phyloP scores from a whole-genome alignment of 2,113 vertebrate genomes.

The Sialia sialis region DNA sequence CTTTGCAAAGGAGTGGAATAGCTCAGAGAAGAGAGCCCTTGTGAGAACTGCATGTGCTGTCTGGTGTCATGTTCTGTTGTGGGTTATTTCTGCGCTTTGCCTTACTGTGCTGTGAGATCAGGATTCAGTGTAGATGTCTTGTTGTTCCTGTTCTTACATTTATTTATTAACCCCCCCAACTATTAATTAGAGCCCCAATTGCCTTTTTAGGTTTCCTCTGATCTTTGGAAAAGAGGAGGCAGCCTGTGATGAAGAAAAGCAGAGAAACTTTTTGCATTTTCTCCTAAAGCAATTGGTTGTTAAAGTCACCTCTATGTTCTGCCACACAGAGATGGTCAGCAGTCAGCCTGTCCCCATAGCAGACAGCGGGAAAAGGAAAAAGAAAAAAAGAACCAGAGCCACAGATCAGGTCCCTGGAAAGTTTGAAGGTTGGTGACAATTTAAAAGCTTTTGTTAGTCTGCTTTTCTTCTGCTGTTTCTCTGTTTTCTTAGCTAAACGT shows the following conservation, averaged over 20 bases:
- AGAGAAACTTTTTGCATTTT: not conserved
- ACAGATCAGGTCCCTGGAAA: constrained; percentile 82
- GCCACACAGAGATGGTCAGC: constrained; percentile 79
- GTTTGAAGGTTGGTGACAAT: constrained; percentile 83
- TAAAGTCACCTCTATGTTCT: constrained; percentile 37
- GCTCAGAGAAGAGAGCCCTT: not conserved
- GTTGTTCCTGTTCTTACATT: not conserved
- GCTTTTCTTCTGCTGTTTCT: not conserved
- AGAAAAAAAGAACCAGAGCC: constrained; percentile 88
- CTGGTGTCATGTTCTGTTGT: not conserved
- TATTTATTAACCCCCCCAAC: not conserved
- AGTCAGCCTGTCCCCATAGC: constrained; percentile 85
- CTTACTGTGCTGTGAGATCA: not conserved
- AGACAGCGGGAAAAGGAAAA: constrained; percentile 82
- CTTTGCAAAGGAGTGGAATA: not conserved
- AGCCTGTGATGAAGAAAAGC: not conserved
- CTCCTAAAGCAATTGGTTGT: not conserved
- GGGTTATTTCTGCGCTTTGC: not conserved
- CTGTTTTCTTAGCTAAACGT: not conserved
- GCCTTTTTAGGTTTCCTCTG: not conserved
- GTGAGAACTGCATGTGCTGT: not conserved
- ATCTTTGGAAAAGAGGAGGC: not conserved
- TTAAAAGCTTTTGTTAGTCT: not conserved
- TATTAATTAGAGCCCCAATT: not conserved
- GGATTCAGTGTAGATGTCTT: not conserved